Evolutionary conservation across 2,797 vertebrate species (phyloP).

Genomic region (Enteromius treurensis): DNA sequence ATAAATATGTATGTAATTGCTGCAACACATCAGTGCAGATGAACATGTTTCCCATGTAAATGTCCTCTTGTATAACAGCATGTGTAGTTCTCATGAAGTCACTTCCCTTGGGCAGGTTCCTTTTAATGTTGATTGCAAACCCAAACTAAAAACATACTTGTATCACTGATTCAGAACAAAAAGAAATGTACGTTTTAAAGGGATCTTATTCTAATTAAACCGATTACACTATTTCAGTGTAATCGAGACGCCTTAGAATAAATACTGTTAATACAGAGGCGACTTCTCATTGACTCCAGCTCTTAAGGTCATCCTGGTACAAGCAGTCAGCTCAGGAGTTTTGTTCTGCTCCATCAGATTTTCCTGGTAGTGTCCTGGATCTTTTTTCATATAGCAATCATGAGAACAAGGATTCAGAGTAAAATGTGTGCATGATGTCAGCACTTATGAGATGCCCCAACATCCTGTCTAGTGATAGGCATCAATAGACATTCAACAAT

Average conservation of each 20-base stretch:
- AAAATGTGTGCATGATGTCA: slow-evolving; percentile 13
- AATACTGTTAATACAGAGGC: background rate
- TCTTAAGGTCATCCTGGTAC: background rate
- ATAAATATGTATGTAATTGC: background rate
- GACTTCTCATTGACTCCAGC: background rate
- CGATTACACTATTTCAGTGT: background rate
- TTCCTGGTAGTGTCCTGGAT: background rate
- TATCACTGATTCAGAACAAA: background rate
- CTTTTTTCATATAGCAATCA: slow-evolving; percentile 11
- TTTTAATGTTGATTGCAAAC: background rate
- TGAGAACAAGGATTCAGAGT: slow-evolving; percentile 5
- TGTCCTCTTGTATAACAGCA: background rate
- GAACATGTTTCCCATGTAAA: background rate
- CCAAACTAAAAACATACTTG: background rate
- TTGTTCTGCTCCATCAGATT: slow-evolving; percentile 1
- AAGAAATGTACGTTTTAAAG: background rate
- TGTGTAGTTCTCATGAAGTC: slow-evolving; percentile 2
- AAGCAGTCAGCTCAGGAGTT: background rate
- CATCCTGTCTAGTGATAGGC: slow-evolving; percentile 13
- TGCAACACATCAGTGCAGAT: background rate
- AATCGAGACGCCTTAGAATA: background rate
- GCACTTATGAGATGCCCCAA: background rate
- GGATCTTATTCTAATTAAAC: background rate
- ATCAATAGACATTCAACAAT: background rate
- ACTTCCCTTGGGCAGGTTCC: background rate